Evolutionary conservation across 2,797 vertebrate genomes (phyloP), one percentile per base, ranked within the genome.

Genomic region (Emydoidea blandingii): DNA sequence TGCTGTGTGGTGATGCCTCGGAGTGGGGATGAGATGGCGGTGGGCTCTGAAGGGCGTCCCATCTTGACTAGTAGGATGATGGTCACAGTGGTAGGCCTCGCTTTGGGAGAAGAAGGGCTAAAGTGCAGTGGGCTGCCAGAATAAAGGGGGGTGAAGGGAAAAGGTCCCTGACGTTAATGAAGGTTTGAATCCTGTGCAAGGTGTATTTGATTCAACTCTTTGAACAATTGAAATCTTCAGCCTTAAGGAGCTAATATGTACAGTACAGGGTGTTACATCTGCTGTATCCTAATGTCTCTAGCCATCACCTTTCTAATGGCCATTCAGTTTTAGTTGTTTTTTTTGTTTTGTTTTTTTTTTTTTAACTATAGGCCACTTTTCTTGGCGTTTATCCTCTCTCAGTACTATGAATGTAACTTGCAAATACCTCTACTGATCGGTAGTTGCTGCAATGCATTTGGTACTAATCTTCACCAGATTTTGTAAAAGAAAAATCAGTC

Each of bases 211-310:
- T 23, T 3, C 0, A 8, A 0, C 54, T 31, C 37, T 76, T 18
- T 31, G 1, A 10, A 56, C 49, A 37, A 56, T 6, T 44, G 74
- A 59, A 25, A 50, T 53, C 80, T 44, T 1, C 52, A 54, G 18
- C 50, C 5, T 37, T 23, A 54, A 50, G 16, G 6, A 53, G 16
- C 50, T 80, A 53, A 52, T 5, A 34, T 80, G 25, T 53, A 34
- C 34, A 1, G 2, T 3, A 14, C 1, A n/a, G 15, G 4, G 6
- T 2, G 2, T 50, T 14, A 11, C 5, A 10, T 54, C 56, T 6
- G 47, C 41, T 78, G 4, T n/a, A n/a, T 37, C 68, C 74, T 83
- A 49, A 50, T 11, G 8, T 44, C 25, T 47, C 12, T 4, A 31
- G 72, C 44, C 65, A 6, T 49, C 31, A 47, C 52, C 88, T 78